Evolutionary conservation across 1,140 invertebrate genomes (phyloP).

Genomic region (Drosophila mojavensis): DNA sequence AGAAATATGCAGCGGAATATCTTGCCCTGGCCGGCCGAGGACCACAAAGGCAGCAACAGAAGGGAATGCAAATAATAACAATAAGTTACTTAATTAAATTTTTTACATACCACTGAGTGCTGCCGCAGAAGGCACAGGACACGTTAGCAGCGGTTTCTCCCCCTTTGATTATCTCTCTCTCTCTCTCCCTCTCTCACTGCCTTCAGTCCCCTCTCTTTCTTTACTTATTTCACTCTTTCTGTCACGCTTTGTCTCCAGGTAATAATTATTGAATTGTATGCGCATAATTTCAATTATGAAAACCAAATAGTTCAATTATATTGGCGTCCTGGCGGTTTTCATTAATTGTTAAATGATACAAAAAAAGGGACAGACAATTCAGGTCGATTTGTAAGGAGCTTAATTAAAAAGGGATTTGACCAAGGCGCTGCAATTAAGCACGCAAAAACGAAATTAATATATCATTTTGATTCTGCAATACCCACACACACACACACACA

Average conservation of each 20-base stretch:
- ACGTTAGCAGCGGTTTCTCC: background rate
- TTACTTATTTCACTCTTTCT: conserved; percentile 2
- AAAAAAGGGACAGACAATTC: background rate
- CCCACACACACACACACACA: conserved; percentile 9
- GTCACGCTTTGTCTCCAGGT: conserved; percentile 48
- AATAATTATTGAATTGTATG: conserved; percentile 82
- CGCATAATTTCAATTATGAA: conserved; percentile 75
- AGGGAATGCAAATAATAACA: conserved; percentile 79
- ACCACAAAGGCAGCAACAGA: conserved; percentile 32
- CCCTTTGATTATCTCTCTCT: background rate
- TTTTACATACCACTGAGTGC: conserved; percentile 58
- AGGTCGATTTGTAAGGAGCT: conserved; percentile 39
- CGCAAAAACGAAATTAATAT: conserved; percentile 65
- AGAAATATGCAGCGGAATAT: conserved; percentile 62
- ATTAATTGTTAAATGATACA: conserved; percentile 59
- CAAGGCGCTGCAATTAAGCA: conserved; percentile 48
- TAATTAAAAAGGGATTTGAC: conserved; percentile 75
- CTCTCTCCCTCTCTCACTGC: background rate
- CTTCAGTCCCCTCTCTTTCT: conserved; percentile 4
- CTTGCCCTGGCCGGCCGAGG: conserved; percentile 26
- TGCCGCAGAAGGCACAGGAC: conserved; percentile 33
- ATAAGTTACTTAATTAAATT: conserved; percentile 83
- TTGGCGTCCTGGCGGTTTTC: conserved; percentile 30
- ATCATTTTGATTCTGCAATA: conserved; percentile 45
- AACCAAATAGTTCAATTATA: conserved; percentile 80